A percentile compares a stretch with the other conserved stretches of the same genome.
Evolutionary conservation across 2,797 vertebrate species (phyloP).

Genomic region (Semaprochilodus insignis): DNA sequence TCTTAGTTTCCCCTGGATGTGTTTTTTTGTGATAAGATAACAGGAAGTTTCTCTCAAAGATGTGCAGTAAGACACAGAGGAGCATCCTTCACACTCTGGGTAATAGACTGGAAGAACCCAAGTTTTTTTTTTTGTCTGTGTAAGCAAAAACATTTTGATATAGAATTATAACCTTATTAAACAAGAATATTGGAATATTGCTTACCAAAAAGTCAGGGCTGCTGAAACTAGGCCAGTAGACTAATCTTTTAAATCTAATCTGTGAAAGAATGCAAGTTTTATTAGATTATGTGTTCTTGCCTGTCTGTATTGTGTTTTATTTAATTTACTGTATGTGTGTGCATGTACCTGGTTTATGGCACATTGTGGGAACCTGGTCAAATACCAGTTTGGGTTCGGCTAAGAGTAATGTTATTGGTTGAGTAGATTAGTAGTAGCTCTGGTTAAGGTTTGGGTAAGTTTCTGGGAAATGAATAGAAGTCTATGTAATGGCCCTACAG

Average conservation of each 20-base stretch:
- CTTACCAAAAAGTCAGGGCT: background rate
- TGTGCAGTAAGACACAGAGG: too few relatives aligned
- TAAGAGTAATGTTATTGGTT: too few relatives aligned
- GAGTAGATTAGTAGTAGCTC: too few relatives aligned
- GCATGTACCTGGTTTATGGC: background rate
- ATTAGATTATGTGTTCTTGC: background rate
- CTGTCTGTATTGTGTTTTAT: background rate
- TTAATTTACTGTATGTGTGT: background rate
- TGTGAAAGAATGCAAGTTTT: background rate
- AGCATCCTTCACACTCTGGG: too few relatives aligned
- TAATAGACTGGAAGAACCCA: background rate
- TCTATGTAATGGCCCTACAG: too few relatives aligned
- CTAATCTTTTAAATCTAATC: background rate
- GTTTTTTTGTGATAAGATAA: too few relatives aligned
- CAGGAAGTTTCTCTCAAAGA: too few relatives aligned
- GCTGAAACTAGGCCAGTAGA: background rate
- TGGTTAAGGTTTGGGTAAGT: too few relatives aligned
- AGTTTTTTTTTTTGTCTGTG: background rate
- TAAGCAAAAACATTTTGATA: background rate
- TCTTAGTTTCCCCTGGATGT: too few relatives aligned
- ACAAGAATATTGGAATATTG: too few relatives aligned
- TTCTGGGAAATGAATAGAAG: too few relatives aligned
- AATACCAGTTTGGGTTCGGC: too few relatives aligned
- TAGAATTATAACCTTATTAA: background rate
- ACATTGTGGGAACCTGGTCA: background rate